Evolutionary conservation across 2,888 invertebrate genomes (phyloP).

Genomic region (Pemphredon lugubris): DNA sequence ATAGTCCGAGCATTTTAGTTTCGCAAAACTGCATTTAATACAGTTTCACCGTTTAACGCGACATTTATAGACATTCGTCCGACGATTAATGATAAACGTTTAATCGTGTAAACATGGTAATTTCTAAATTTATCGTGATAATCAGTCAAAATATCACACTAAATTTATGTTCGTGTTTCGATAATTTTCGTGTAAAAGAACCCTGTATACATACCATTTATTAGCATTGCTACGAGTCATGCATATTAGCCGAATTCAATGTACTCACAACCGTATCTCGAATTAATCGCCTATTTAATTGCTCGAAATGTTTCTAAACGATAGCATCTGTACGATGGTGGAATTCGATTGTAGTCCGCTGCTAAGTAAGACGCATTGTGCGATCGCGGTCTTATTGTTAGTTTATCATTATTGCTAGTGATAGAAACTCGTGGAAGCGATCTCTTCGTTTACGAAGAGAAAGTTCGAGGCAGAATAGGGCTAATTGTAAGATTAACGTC

Average conservation of each 20-base stretch:
- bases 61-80: too few relatives aligned
- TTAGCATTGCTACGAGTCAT: too few relatives aligned
- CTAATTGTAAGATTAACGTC: background rate
- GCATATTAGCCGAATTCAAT: slow-evolving; percentile 13
- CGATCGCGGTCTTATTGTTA: slow-evolving; percentile 19
- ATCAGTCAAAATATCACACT: too few relatives aligned
- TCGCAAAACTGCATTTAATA: too few relatives aligned
- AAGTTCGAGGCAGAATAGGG: slow-evolving; percentile 14
- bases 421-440: slow-evolving; percentile 40
- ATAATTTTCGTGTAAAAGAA: too few relatives aligned
- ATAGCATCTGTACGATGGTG: slow-evolving; percentile 3
- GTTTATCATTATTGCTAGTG: slow-evolving; percentile 35
- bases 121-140: too few relatives aligned
- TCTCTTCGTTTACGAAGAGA: slow-evolving; percentile 6
- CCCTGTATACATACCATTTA: too few relatives aligned
- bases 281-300: slow-evolving; percentile 5
- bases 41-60: too few relatives aligned
- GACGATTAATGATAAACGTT: too few relatives aligned
- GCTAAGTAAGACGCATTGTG: slow-evolving; percentile 16
- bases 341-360: slow-evolving; percentile 21
- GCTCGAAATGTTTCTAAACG: slow-evolving; percentile 7
- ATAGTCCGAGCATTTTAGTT: too few relatives aligned
- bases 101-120: too few relatives aligned
- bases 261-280: background rate
- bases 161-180: too few relatives aligned